These are phyloP conservation scores for Ophioninae sp. DNA, from an alignment of 2,888 invertebrate genomes.

Conservation along the genomic window DNA sequence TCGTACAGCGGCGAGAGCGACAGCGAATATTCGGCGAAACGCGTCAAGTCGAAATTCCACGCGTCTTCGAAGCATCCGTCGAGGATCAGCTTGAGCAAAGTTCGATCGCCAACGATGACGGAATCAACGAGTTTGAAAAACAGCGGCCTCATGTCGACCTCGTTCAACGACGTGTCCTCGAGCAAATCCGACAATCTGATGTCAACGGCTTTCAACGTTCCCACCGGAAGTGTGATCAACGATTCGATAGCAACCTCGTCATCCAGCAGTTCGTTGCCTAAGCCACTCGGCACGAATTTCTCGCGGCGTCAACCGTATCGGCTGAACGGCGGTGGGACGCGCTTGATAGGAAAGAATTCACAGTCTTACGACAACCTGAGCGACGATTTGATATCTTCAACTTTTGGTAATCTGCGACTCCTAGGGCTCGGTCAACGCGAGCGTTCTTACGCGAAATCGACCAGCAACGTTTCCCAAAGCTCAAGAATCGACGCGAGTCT, in stretches of 20 bases:
- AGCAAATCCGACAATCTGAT: constrained; percentile 71
- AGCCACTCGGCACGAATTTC: constrained; percentile 38
- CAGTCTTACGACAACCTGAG: constrained; percentile 57
- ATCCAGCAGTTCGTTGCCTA: constrained; percentile 18
- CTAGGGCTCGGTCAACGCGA: constrained; percentile 47
- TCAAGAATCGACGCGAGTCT: constrained; percentile 25
- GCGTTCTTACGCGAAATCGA: constrained; percentile 53
- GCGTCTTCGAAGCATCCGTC: constrained; percentile 79
- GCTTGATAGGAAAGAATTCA: constrained; percentile 44
- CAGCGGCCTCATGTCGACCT: constrained; percentile 66
- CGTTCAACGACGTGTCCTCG: constrained; percentile 66
- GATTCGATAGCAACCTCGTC: constrained; percentile 42
- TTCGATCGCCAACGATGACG: constrained; percentile 74
- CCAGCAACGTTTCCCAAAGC: constrained; percentile 43
- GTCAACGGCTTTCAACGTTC: constrained; percentile 73
- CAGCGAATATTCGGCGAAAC: constrained; percentile 72
- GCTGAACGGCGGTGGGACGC: constrained; percentile 27
- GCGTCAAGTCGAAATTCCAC: constrained; percentile 74
- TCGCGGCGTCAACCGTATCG: constrained; percentile 40
- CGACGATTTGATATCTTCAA: constrained; percentile 56
- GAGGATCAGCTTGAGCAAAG: constrained; percentile 78
- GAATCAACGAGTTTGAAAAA: constrained; percentile 67
- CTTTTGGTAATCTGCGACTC: constrained; percentile 55
- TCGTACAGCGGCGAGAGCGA: constrained; percentile 79
- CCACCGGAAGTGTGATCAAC: constrained; percentile 27